Conservation (phyloP, 2,797 vertebrate species). For the Gymnothorax javanicus region DNA sequence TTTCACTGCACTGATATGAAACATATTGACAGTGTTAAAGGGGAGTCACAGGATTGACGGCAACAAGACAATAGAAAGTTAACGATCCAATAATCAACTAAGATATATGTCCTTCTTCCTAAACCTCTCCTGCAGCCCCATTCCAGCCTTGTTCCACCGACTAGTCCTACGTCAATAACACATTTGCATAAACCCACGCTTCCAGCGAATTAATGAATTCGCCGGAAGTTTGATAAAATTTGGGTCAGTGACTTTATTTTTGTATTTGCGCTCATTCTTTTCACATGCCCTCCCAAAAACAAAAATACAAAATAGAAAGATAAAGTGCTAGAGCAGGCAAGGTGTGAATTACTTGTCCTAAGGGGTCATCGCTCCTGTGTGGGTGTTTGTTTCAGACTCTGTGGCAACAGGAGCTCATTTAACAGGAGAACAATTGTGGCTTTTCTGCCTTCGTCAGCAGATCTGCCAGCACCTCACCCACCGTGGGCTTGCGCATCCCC, state of each 20-base stretch:
- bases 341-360: slow-evolving; percentile 24
- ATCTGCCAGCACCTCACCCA: slow-evolving; percentile 66
- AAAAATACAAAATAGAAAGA: background rate
- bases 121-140: background rate
- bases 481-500: slow-evolving; percentile 61
- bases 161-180: background rate
- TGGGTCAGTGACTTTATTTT: slow-evolving; percentile 10
- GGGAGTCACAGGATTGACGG: background rate
- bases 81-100: slow-evolving; percentile 6
- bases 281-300: background rate
- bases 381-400: slow-evolving; percentile 39
- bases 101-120: background rate
- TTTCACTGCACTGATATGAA: background rate
- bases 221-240: slow-evolving; percentile 17
- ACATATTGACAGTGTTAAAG: slow-evolving; percentile 10
- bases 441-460: slow-evolving; percentile 62
- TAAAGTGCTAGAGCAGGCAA: background rate
- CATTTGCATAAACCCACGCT: background rate
- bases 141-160: background rate
- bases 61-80: slow-evolving; percentile 6
- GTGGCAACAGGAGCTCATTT: slow-evolving; percentile 51
- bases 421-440: slow-evolving; percentile 56
- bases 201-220: background rate
- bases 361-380: slow-evolving; percentile 24
- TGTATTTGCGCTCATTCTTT: background rate